A percentile compares a stretch with the other conserved stretches of the same genome.
phyloP scores from a whole-genome alignment of 2,113 vertebrate species.

The Dasyprocta punctata region DNA sequence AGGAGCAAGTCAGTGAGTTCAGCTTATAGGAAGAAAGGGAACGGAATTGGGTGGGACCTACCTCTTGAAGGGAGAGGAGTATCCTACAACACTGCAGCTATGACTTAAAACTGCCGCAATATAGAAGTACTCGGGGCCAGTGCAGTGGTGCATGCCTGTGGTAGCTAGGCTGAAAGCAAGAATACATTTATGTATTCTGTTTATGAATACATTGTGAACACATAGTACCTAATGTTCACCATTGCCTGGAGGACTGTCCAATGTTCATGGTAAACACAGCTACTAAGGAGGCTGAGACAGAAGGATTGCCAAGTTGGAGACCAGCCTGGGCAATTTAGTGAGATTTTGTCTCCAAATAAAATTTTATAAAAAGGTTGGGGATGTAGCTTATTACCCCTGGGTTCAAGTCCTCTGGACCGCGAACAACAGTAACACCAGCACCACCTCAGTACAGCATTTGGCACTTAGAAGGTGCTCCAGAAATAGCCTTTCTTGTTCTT shows the following conservation, averaged over 20 bases:
- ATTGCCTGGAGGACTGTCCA: background rate
- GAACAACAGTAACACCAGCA: background rate
- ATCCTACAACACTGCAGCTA: background rate
- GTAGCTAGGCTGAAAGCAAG: background rate
- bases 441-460: background rate
- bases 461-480: background rate
- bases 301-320: background rate
- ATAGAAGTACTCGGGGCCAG: background rate
- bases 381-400: background rate
- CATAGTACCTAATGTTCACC: background rate
- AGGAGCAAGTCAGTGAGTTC: constrained; percentile 36
- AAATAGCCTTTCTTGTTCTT: background rate
- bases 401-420: background rate
- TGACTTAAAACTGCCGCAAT: background rate
- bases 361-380: background rate
- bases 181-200: background rate
- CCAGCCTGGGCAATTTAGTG: background rate
- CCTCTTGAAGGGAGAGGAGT: background rate
- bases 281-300: background rate
- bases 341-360: background rate
- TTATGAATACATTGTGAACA: background rate
- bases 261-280: background rate
- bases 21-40: background rate
- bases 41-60: background rate
- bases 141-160: background rate